Base-by-base conservation (phyloP, 2,113 vertebrate species). In the Ptilorrhoa leucosticta region DNA sequence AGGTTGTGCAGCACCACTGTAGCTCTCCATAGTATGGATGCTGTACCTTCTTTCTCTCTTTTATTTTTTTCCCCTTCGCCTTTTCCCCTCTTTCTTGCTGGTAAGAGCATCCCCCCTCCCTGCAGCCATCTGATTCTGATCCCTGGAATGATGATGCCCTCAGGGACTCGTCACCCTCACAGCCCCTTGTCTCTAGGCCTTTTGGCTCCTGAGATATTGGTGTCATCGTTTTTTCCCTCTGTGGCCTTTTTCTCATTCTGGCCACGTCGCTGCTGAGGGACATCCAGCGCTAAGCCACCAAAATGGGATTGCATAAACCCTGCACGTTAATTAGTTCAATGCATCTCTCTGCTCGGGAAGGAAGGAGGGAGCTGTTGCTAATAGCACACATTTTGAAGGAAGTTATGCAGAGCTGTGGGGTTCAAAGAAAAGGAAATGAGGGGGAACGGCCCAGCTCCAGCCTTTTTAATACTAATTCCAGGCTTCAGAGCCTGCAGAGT, bases 251-350 rank as follows among this genome's bases (percentile, higher is more conserved):
- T 94, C 73, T 76, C 80, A 95, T 95, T 96, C 92, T 58, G 57
- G 69, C 64, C 63, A 76, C 50, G 40, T 79, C 4, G 1, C 56
- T 24, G 30, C 90, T 73, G 87, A 95, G 95, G 75, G 68, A 93
- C 76, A 81, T 76, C 92, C 93, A 76, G 73, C 17, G 83, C 87
- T 92, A 76, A 97, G 90, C 83, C 96, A 94, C 93, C 94, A 82
- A 89, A 93, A 83, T 79, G 93, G 90, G 81, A 85, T 89, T 96
- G 95, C 88, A 91, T 63, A 77, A 82, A 90, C 80, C 48, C 93
- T 77, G 93, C 95, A 90, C 88, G 2, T 95, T 95, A 95, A 93
- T 96, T 96, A 97, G 72, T n/a, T 96, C 85, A 44, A 47, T 63
- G 86, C 57, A 88, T 83, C 84, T 91, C 83, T 31, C 66, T 72